phyloP scores from a whole-genome alignment of 2,888 invertebrate genomes.

The Watsonalla binaria region DNA sequence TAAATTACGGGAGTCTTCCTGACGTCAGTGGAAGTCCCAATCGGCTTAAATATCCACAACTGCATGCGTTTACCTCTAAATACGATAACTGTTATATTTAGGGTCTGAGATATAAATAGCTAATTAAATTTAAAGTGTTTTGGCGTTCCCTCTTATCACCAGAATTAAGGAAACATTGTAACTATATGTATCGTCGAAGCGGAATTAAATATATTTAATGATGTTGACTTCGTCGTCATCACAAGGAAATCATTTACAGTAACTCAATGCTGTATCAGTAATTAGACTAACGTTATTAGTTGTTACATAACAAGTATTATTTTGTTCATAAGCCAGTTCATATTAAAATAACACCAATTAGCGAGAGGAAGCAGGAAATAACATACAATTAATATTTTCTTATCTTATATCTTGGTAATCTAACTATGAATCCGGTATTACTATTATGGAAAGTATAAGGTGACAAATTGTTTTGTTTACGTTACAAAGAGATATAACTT shows the following conservation, averaged over 20 bases:
- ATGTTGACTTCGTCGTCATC: background rate
- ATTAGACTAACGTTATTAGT: background rate
- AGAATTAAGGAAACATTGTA: background rate
- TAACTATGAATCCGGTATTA: no score
- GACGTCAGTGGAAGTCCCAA: no score
- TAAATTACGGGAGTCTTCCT: no score
- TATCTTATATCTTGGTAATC: no score
- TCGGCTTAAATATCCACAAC: background rate
- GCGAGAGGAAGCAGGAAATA: background rate
- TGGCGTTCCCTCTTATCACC: background rate
- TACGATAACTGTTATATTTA: background rate
- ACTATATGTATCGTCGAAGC: background rate
- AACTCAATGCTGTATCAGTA: background rate
- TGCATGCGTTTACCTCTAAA: background rate
- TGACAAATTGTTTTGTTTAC: no score
- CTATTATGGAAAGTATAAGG: no score
- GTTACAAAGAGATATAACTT: no score
- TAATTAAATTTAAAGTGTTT: background rate
- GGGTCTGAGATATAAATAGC: background rate
- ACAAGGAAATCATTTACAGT: background rate
- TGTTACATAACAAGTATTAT: background rate
- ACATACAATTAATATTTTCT: no score
- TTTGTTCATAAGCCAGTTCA: background rate
- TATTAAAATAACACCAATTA: background rate
- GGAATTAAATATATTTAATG: background rate